Evolutionary conservation across 2,113 vertebrate species (phyloP).

Genomic region (Calyptomena viridis): DNA sequence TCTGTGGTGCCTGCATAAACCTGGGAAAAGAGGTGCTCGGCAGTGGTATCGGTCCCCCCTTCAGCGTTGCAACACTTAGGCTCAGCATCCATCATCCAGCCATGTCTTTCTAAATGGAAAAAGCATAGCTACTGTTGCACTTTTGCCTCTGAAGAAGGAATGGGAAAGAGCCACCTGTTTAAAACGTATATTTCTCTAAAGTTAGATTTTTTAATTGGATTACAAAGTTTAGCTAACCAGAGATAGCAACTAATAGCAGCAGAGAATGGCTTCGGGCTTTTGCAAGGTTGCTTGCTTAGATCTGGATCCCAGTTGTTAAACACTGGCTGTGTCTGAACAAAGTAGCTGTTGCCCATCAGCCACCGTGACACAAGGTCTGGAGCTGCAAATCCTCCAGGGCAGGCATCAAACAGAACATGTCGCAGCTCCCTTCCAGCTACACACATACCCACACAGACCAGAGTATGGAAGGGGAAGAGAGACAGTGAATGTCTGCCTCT

Average conservation of each 20-base stretch:
- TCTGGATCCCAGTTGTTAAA: not conserved
- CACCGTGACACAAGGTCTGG: not conserved
- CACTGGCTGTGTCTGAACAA: not conserved
- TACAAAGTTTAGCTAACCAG: not conserved
- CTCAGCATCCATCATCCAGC: accelerated
- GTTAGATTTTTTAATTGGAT: not conserved
- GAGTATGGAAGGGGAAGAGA: not conserved
- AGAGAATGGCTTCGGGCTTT: not conserved
- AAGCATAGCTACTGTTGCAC: accelerated
- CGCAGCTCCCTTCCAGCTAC: not conserved
- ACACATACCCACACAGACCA: accelerated
- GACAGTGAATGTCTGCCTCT: not conserved
- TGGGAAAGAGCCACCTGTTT: not conserved
- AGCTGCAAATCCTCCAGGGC: not conserved
- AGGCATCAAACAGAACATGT: not conserved
- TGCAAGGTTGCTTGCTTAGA: not conserved
- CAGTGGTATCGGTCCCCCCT: accelerated
- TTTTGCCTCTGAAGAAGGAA: not conserved
- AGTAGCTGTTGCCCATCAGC: not conserved
- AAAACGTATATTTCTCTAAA: not conserved
- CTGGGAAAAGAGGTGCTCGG: not conserved
- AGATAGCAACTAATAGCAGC: not conserved
- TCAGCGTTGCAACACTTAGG: not conserved
- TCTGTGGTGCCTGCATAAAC: not conserved
- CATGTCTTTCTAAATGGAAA: not conserved